These are phyloP conservation scores for Hydrotaea cyrtoneurina DNA, from an alignment of 2,888 invertebrate species.

Conservation along the genomic window DNA sequence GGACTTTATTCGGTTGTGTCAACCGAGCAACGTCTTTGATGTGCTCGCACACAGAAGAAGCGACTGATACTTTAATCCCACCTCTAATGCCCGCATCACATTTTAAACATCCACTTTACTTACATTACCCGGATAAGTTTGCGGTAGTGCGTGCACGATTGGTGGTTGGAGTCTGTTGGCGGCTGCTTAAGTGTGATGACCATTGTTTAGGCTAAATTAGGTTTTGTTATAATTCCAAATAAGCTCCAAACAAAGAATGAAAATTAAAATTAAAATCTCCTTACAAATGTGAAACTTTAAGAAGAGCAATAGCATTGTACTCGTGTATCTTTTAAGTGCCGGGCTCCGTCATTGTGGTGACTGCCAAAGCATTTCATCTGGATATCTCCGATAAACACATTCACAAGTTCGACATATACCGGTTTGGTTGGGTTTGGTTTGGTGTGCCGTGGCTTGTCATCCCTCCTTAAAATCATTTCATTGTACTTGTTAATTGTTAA, in stretches of 20 bases:
- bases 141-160: neutral
- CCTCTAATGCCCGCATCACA: slow-evolving; percentile 56
- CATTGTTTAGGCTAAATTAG: slow-evolving; percentile 27
- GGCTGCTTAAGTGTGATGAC: neutral
- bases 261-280: slow-evolving; percentile 21
- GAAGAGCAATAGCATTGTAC: neutral
- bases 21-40: slow-evolving; percentile 37
- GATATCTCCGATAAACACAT: neutral
- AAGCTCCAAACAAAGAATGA: slow-evolving; percentile 37
- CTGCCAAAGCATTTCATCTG: neutral
- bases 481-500: slow-evolving; percentile 39
- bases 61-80: slow-evolving; percentile 48
- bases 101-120: neutral
- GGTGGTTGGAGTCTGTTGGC: neutral
- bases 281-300: slow-evolving; percentile 19
- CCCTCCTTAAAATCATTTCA: slow-evolving; percentile 17
- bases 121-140: neutral
- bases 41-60: neutral
- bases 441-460: no score
- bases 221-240: slow-evolving; percentile 61
- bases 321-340: slow-evolving; percentile 1
- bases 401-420: neutral
- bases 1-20: slow-evolving; percentile 46
- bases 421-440: neutral
- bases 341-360: neutral